These are phyloP conservation scores for Mesochorus sp. DNA, from an alignment of 2,888 invertebrate species.

Conservation along the genomic window DNA sequence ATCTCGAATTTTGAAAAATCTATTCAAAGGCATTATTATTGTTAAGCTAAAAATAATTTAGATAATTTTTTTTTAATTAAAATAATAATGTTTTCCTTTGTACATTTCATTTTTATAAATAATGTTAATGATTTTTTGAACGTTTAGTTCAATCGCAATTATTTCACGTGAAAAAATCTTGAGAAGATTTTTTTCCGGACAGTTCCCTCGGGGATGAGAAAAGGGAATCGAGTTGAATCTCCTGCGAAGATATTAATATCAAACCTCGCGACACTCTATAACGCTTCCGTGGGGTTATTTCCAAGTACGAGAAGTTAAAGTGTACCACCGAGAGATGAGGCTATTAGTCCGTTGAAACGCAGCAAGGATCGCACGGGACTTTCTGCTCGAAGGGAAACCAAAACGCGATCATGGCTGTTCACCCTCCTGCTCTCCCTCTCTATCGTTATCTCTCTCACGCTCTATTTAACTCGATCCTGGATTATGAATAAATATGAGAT, in stretches of 20 bases:
- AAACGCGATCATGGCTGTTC: conserved; percentile 19
- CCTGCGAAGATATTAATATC: conserved; percentile 23
- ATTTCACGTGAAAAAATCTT: not conserved
- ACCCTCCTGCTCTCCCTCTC: not conserved
- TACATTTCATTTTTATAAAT: not conserved
- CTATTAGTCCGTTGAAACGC: conserved; percentile 32
- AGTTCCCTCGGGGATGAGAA: not conserved
- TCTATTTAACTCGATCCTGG: conserved; percentile 8
- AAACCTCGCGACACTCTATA: conserved; percentile 23
- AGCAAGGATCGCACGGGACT: not conserved
- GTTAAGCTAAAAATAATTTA: no score
- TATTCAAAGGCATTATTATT: no score
- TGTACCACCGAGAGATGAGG: conserved; percentile 1
- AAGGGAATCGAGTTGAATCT: not conserved
- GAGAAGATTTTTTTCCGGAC: not conserved
- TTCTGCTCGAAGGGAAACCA: not conserved
- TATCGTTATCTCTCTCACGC: not conserved
- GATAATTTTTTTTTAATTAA: no score
- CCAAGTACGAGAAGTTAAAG: conserved; percentile 12
- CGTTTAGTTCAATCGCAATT: not conserved
- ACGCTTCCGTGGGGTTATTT: conserved; percentile 11
- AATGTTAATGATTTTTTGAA: no score
- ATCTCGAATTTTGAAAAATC: no score
- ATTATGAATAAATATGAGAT: conserved; percentile 68
- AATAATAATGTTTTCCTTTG: no score